Percentiles rank a stretch among this genome's conserved stretches.
These are phyloP conservation scores for Ovis aries DNA, from an alignment of 2,113 vertebrate genomes.

Conservation along the genomic window ARS-UI_Ramb_v3.0 NC_056076.1:51941501-51942000, in stretches of 20 bases:
- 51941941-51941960: neutral
- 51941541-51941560: neutral
- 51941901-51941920: neutral
- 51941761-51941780: constrained; percentile 57
- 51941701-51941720: constrained; percentile 46
- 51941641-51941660: constrained; percentile 13
- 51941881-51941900: neutral
- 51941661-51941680: constrained; percentile 19
- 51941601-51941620: neutral
- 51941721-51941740: constrained; percentile 52
- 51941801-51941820: constrained; percentile 63
- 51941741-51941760: constrained; percentile 50
- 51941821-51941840: neutral
- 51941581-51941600: neutral
- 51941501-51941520: neutral
- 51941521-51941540: neutral
- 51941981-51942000: neutral
- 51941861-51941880: neutral
- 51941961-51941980: neutral
- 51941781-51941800: constrained; percentile 63
- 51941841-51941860: constrained; percentile 63
- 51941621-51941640: neutral
- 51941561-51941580: neutral
- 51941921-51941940: neutral
- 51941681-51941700: constrained; percentile 28